Evolutionary conservation across 2,797 vertebrate species (phyloP).

Genomic region (Chrysocyon brachyurus): DNA sequence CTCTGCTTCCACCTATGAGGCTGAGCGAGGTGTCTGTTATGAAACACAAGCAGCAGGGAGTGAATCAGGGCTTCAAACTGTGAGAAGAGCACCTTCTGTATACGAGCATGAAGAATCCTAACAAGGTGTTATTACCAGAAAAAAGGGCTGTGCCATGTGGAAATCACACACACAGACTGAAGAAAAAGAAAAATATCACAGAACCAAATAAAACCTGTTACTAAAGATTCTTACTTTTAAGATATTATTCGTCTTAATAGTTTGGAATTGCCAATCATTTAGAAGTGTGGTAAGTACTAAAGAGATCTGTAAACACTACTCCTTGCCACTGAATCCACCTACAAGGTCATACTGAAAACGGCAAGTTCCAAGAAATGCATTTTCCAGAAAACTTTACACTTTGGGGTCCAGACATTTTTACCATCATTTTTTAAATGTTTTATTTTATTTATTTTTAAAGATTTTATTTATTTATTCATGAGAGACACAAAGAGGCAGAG

Average conservation of each 20-base stretch:
- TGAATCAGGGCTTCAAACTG: constrained; percentile 76
- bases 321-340: not conserved
- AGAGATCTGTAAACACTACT: not conserved
- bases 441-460: too few relatives aligned
- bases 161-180: constrained; percentile 61
- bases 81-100: not conserved
- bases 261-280: not conserved
- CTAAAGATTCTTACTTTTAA: not conserved
- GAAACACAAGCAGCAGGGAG: constrained; percentile 22
- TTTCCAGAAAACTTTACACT: constrained; percentile 10
- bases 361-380: not conserved
- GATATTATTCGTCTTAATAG: not conserved
- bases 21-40: not conserved
- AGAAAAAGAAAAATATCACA: not conserved
- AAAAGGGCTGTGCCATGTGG: constrained; percentile 80
- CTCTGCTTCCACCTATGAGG: constrained; percentile 29
- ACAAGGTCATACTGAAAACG: not conserved
- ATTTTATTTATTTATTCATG: too few relatives aligned
- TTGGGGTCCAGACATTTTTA: not conserved
- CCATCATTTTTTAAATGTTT: not conserved
- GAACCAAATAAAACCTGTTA: not conserved
- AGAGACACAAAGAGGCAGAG: too few relatives aligned
- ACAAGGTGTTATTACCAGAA: constrained; percentile 78
- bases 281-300: not conserved
- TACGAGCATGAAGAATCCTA: constrained; percentile 58